Base-by-base conservation (phyloP, 1,140 invertebrate species). In the Magallana angulata region DNA sequence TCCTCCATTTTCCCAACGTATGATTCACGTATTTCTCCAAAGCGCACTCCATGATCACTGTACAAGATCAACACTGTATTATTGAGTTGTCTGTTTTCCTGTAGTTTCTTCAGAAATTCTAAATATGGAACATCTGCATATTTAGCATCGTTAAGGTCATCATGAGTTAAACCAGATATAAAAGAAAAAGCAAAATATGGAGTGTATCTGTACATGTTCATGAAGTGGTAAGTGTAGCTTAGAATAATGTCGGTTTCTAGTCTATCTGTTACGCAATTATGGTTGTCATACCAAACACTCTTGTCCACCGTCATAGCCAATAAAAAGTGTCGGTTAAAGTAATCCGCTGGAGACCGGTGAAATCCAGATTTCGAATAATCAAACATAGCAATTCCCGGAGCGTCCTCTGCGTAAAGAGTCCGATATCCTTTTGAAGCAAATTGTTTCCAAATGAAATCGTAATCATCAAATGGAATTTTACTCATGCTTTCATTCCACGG, bases 21-120 rank as follows among this genome's bases (percentile, higher is more conserved):
- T 0, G 98, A 98, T 90, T 96, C 93, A 56, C 97, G 93, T 24
- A 98, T 96, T 1, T 95, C 95, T 1, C 98, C 98, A 95, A 97
- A 98, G 57, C 98, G 94, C 92, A 98, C 97, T 90, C 98, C 98
- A 94, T 99, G 98, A 94, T 99, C 98, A 91, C 98, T 98, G 90
- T 98, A 95, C 24, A 98, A 96, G 48, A 99, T 95, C 0, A 99
- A 93, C 0, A 96, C 93, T 0, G 96, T 96, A 90, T 96, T 94
- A 59, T 96, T 94, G 3, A 96, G 90, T 11, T 88, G 88, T 18
- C 89, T 88, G 18, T 87, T 87, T 16, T 92, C 85, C 30, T 94
- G 83, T n/a, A 95, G 84, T 7, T 83, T 64, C 60, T 84, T 84
- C 5, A 95, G 92, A 87, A 95, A 93, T 16, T 90, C 81, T 14